Evolutionary conservation across 2,797 vertebrate species (phyloP).

Genomic region (Orestias chungarensis): DNA sequence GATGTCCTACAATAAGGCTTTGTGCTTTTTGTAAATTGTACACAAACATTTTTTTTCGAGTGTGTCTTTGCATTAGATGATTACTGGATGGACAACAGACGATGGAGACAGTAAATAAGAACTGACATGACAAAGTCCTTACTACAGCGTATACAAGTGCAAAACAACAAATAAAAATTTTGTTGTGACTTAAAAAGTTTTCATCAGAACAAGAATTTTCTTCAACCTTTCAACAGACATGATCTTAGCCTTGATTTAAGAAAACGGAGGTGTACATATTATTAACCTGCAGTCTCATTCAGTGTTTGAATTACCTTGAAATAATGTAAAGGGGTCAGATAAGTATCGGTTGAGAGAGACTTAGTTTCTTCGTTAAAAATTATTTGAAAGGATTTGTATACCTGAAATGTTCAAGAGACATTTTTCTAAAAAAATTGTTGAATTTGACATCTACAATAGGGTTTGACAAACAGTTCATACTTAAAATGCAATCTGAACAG

Average conservation of each 20-base stretch:
- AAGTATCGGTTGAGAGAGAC: background rate
- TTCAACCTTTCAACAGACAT: background rate
- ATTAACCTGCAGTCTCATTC: background rate
- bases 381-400: background rate
- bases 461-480: constrained; percentile 1
- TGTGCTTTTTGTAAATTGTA: background rate
- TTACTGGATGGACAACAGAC: background rate
- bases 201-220: background rate
- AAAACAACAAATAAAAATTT: background rate
- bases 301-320: background rate
- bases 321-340: background rate
- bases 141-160: background rate
- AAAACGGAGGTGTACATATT: background rate
- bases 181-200: background rate
- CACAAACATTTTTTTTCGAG: background rate
- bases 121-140: background rate
- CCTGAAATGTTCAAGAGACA: no score
- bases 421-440: background rate
- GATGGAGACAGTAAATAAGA: background rate
- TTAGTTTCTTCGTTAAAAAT: background rate
- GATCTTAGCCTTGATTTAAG: background rate
- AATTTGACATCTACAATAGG: background rate
- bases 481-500: constrained; percentile 33
- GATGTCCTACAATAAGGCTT: background rate
- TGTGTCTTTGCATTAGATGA: background rate